Evolutionary conservation across 2,113 vertebrate genomes (phyloP), one percentile per base, ranked within the genome.

Genomic region (Bubo blakistoni): DNA sequence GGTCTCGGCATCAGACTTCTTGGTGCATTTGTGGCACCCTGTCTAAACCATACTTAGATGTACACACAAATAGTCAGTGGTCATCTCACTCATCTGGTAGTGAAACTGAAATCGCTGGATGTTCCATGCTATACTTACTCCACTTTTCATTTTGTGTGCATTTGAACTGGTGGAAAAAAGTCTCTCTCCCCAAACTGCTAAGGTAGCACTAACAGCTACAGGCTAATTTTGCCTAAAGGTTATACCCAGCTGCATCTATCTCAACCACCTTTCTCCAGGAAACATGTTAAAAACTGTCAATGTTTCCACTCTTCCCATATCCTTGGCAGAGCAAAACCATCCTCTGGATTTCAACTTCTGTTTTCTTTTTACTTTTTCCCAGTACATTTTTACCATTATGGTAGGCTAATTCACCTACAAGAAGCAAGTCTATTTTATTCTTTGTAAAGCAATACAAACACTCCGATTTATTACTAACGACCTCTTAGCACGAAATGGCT

Each of bases 121-220:
- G 22, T 49, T 73, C 58, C 54, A 14, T 3, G 1, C 32, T 2
- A 6, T 18, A 16, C 13, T 22, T 14, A 2, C 19, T 3, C 25
- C 38, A 38, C 14, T 67, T 55, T 42, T 36, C 59, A 69, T 65
- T 42, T 22, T 5, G 12, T 51, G 49, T 59, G 63, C 5, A 42
- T 58, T 73, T 67, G 13, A 88, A 55, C 19, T 44, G 44, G 5
- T 27, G 51, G 38, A 40, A 76, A 12, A 32, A 22, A 29, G 21
- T 13, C 29, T 73, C 10, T 38, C 11, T 42, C 32, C 65, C 54
- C 17, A 26, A 36, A 38, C 17, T 66, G 42, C 29, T 18, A 25
- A 36, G 18, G 17, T 8, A 67, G 30, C 22, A 21, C 34, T 77
- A 42, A 52, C 36, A 76, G 55, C 30, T 70, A 49, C 26, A 36